These are phyloP conservation scores for Apus apus DNA, from an alignment of 2,113 vertebrate genomes.

Conservation along the genomic window DNA sequence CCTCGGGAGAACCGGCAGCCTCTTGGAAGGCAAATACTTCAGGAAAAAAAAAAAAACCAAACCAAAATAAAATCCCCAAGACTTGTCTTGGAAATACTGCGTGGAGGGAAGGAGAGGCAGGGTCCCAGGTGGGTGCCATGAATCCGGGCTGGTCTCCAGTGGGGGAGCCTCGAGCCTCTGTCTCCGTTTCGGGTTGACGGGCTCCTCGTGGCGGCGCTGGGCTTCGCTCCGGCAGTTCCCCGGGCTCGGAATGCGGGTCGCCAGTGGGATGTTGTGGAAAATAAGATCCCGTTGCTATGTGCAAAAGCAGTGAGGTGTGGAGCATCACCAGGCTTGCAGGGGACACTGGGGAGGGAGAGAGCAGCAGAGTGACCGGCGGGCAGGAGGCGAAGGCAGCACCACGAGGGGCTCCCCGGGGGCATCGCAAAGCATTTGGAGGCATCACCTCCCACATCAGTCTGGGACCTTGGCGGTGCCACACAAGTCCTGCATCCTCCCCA, in stretches of 20 bases:
- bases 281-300: conserved; percentile 81
- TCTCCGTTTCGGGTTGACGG: background rate
- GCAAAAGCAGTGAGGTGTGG: conserved; percentile 79
- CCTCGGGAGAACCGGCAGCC: conserved; percentile 6
- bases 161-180: background rate
- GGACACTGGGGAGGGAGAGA: conserved; percentile 85
- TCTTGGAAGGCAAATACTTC: conserved; percentile 29
- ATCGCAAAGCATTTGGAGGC: background rate
- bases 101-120: conserved; percentile 40
- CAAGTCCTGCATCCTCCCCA: background rate
- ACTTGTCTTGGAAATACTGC: conserved; percentile 70
- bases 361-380: background rate
- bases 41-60: background rate
- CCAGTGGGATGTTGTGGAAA: conserved; percentile 78
- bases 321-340: conserved; percentile 96
- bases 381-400: background rate
- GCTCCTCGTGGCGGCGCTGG: conserved; percentile 60
- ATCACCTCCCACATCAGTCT: background rate
- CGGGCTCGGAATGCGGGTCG: conserved; percentile 36
- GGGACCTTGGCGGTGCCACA: fast-evolving
- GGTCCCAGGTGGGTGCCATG: background rate
- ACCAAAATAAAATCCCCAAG: background rate
- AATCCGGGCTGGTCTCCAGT: background rate
- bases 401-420: background rate
- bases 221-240: conserved; percentile 32